Percentiles rank a stretch among this genome's conserved stretches.
Conservation (phyloP, 2,797 vertebrate species). For the Sebastes paucispinis region DNA sequence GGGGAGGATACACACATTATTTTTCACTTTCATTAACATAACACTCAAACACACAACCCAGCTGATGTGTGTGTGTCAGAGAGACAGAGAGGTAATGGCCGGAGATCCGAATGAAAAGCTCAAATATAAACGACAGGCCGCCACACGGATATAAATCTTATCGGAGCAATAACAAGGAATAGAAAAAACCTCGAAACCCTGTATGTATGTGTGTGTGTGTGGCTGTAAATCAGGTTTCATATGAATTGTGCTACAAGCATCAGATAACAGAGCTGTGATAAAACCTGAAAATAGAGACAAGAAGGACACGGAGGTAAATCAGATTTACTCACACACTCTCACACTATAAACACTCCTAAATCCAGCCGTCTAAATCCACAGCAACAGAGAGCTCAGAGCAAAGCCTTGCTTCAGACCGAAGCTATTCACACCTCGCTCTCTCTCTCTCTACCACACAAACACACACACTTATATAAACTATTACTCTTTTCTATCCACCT, state of each 20-base stretch:
- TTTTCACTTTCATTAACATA: too few species aligned
- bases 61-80: too few species aligned
- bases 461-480: background rate
- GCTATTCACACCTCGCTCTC: conserved; percentile 35
- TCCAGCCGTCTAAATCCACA: conserved; percentile 27
- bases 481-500: background rate
- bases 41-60: too few species aligned
- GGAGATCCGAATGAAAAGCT: background rate
- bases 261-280: conserved; percentile 84
- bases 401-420: conserved; percentile 32
- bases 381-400: conserved; percentile 34
- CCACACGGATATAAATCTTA: background rate
- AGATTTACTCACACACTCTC: background rate
- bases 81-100: background rate
- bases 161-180: background rate
- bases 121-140: background rate
- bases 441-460: background rate
- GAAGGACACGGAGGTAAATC: conserved; percentile 16
- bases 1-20: too few species aligned
- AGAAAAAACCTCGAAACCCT: background rate
- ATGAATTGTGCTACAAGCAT: conserved; percentile 80
- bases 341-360: conserved; percentile 26
- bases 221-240: conserved; percentile 78
- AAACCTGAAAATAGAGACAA: conserved; percentile 25
- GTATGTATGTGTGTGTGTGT: background rate